phyloP scores from a whole-genome alignment of 2,888 invertebrate species.

The Drosophila neotestacea region DNA sequence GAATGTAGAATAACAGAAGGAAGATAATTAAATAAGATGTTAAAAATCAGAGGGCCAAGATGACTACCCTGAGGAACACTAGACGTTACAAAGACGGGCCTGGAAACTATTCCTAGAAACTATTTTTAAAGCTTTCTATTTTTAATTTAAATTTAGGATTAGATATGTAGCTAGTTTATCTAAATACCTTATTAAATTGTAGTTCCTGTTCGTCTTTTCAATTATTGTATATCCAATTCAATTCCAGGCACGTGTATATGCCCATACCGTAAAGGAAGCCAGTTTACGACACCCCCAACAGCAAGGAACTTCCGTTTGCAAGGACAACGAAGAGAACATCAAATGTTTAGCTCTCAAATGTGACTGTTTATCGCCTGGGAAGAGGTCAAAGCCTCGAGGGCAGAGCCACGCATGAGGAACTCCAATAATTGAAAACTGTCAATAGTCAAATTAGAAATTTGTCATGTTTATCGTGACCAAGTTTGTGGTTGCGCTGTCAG shows the following conservation, averaged over 20 bases:
- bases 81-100: too few species aligned
- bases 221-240: conserved; percentile 16
- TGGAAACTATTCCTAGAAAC: too few species aligned
- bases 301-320: conserved; percentile 45
- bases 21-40: too few species aligned
- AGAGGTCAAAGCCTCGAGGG: conserved; percentile 18
- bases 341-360: conserved; percentile 8
- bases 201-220: conserved; percentile 1
- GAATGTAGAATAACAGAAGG: too few species aligned
- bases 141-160: too few species aligned
- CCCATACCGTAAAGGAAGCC: conserved; percentile 8
- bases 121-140: too few species aligned
- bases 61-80: too few species aligned
- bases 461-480: conserved; percentile 70
- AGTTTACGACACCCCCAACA: conserved; percentile 13
- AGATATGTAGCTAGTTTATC: not conserved
- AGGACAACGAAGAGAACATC: conserved; percentile 19
- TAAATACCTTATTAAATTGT: not conserved
- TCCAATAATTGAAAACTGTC: conserved; percentile 80
- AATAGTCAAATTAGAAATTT: conserved; percentile 78
- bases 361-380: conserved; percentile 33
- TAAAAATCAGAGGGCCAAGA: too few species aligned
- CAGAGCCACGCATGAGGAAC: conserved; percentile 58
- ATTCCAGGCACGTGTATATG: conserved; percentile 9
- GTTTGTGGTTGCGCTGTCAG: conserved; percentile 35